Evolutionary conservation across 2,113 vertebrate species (phyloP).

Genomic region (Athene noctua): DNA sequence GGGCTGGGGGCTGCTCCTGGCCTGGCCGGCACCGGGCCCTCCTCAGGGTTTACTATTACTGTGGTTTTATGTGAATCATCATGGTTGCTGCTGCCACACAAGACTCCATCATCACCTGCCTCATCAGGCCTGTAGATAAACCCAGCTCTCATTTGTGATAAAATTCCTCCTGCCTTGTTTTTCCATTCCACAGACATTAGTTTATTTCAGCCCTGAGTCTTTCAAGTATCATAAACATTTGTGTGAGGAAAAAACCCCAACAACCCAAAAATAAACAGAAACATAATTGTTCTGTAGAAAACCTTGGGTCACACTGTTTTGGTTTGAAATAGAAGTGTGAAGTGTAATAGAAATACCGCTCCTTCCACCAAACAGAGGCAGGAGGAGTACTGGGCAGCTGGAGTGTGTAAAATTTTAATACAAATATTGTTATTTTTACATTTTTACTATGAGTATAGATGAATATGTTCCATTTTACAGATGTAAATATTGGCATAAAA

Average conservation of each 20-base stretch:
- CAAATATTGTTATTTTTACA: neutral
- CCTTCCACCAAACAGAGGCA: neutral
- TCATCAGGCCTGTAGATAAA: neutral
- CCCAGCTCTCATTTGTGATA: neutral
- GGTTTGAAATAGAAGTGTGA: neutral
- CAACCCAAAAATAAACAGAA: neutral
- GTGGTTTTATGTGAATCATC: accelerated
- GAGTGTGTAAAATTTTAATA: neutral
- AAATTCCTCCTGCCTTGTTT: neutral
- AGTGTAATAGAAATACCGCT: accelerated
- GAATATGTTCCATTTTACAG: neutral
- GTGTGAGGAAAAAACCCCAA: neutral
- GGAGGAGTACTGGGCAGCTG: neutral
- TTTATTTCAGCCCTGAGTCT: neutral
- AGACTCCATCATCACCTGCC: neutral
- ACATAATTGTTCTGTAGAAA: neutral
- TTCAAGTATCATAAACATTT: neutral
- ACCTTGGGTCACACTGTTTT: neutral
- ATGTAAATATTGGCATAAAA: neutral
- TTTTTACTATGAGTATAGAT: neutral
- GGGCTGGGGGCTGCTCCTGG: neutral
- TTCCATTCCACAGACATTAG: accelerated
- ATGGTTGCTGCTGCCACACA: neutral
- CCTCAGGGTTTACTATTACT: neutral
- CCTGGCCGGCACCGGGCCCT: neutral